Base-by-base conservation (phyloP, 2,888 invertebrate species). In the Ophion slaviceki region DNA sequence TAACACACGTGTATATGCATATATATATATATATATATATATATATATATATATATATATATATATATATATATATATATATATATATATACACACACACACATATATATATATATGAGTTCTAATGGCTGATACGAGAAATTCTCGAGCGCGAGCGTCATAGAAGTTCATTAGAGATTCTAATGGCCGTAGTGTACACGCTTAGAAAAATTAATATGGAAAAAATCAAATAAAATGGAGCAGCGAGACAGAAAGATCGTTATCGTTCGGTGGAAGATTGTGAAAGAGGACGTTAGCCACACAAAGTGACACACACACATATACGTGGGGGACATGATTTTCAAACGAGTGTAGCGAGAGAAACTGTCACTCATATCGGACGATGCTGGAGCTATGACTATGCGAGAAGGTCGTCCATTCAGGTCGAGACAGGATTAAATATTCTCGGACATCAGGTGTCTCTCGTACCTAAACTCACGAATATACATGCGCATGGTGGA, bases 191-290 rank as follows among this genome's bases (percentile, higher is more conserved):
- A 61, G 20, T 36, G 40, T 45, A 20, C 45, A 2, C 80, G 74
- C 80, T 67, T 28, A 68, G 85, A 80, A 82, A 76, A 76, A 80
- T 74, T 17, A 74, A 71, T 80, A 82, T 80, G 32, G 75, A 80
- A 47, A 47, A 47, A 47, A 47, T 47, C 47, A 14, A 64, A 66
- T 76, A 64, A 85, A 82, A 86, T 86, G 76, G 85, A 77, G 59
- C 85, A 83, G 32, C 45, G 68, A 68, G 36, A 80, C 62, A 64
- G 76, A 80, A 83, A 82, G 85, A 86, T 80, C 62, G 77, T 80
- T 72, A 86, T 86, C 83, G 67, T 28, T 20, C 36, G 74, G 59
- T 62, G 57, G 70, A 17, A 66, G 47, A 53, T 79, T 62, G 62
- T 82, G 67, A 77, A 80, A 80, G 53, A 80, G 75, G 80, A 80